Conservation (phyloP, 2,797 vertebrate species). For the Corythornis leucogaster region DNA sequence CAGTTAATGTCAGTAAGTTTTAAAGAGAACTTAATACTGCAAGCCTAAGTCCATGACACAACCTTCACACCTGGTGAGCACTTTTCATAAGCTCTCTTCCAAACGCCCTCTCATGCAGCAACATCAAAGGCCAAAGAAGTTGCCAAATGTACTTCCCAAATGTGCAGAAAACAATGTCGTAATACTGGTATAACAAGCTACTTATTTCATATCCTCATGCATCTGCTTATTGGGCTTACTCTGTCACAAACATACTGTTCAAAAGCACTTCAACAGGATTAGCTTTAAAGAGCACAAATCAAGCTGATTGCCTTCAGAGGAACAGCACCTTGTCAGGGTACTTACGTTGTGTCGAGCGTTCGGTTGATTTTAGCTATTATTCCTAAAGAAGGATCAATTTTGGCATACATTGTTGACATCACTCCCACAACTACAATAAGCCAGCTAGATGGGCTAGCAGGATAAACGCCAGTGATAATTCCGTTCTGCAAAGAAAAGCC, state of each 20-base stretch:
- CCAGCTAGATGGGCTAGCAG: conserved; percentile 93
- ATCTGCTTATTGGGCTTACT: neutral
- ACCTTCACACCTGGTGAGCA: neutral
- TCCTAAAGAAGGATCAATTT: conserved; percentile 93
- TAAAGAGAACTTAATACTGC: neutral
- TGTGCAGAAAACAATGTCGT: neutral
- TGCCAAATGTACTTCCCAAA: neutral
- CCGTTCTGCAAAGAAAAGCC: conserved; percentile 78
- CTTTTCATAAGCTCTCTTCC: neutral
- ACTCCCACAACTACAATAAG: conserved; percentile 93
- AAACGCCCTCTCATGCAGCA: neutral
- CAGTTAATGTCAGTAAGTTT: neutral
- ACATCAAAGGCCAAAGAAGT: neutral
- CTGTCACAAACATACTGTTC: neutral
- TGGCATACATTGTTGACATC: conserved; percentile 90
- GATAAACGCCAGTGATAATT: conserved; percentile 96
- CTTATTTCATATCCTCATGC: neutral
- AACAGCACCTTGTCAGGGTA: neutral
- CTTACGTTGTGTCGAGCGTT: conserved; percentile 81
- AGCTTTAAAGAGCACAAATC: neutral
- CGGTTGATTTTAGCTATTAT: conserved; percentile 83
- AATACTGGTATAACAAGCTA: neutral
- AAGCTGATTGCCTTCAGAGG: neutral
- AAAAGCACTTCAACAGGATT: neutral
- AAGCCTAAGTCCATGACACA: neutral